A percentile compares a stretch with the other conserved stretches of the same genome.
Conservation (phyloP, 2,113 vertebrate species). For the Microtus ochrogaster region DNA sequence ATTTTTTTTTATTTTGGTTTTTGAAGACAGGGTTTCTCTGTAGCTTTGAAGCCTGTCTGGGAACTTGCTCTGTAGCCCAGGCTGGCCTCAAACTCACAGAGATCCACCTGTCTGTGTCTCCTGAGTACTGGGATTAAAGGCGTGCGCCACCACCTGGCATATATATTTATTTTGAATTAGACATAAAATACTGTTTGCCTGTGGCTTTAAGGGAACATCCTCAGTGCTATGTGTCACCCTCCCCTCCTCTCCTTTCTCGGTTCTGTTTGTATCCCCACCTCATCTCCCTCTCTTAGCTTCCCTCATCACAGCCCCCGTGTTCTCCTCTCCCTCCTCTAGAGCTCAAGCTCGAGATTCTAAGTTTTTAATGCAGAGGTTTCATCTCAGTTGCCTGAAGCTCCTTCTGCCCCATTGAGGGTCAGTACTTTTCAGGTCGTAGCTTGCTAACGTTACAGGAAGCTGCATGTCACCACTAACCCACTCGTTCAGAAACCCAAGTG, state of each 20-base stretch:
- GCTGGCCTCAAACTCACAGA: too few relatives aligned
- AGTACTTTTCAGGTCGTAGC: background rate
- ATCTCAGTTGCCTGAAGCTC: conserved; percentile 2
- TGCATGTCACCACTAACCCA: background rate
- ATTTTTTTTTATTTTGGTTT: too few relatives aligned
- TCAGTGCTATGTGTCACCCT: background rate
- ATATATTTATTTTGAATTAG: background rate
- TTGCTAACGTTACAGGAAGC: conserved; percentile 51
- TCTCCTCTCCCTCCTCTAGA: background rate
- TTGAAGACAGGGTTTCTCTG: too few relatives aligned
- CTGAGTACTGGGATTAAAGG: too few relatives aligned
- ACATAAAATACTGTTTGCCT: background rate
- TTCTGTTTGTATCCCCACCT: background rate
- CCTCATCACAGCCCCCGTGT: too few relatives aligned
- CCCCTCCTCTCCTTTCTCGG: background rate
- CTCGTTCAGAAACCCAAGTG: conserved; percentile 7
- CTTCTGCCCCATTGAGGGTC: background rate
- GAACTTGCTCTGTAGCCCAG: too few relatives aligned
- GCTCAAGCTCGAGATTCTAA: background rate
- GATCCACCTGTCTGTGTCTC: too few relatives aligned
- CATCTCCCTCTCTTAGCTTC: background rate
- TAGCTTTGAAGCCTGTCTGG: too few relatives aligned
- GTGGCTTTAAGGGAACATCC: background rate
- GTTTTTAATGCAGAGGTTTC: background rate
- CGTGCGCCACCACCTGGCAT: too few relatives aligned